Evolutionary conservation across 2,797 vertebrate genomes (phyloP), one percentile per base, ranked within the genome.

Genomic region (Orestias chungarensis): DNA sequence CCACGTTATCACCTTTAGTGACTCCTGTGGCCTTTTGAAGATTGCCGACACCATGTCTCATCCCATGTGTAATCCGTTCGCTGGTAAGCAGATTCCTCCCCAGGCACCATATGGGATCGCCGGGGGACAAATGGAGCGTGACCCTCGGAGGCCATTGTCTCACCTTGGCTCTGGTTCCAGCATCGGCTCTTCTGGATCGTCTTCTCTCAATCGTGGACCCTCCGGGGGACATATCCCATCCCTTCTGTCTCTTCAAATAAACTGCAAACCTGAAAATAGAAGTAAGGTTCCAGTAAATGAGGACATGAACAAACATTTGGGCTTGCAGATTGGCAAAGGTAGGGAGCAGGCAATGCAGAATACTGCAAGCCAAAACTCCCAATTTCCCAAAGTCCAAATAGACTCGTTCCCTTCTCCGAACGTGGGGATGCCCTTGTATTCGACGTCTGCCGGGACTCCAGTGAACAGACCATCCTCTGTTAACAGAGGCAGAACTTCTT

Each of bases 61-160:
- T 86, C 91, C 90, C 35, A 78, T 68, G 79, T 96, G 95, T 81
- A 94, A 94, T 88, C 95, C 95, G 50, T 95, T 95, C 92, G 78
- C 93, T 79, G 86, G 78, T 18, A 84, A 71, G 0, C 88, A 87
- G 27, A 75, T 57, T 66, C 69, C 80, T n/a, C 14, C 66, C 52
- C 87, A 85, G 68, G 81, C 81, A 1, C 75, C 49, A 27, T 86
- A 86, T 77, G 86, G 80, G 74, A 59, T 55, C 18, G 1, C 81
- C 1, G 27, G 35, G 59, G 9, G 40, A 17, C 78, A 74, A 38
- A 1, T 35, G n/a, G 85, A 79, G 6, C 73, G 59, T 27, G 82
- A 90, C 55, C 55, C 79, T 68, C 66, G 10, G 2, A 78, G 20
- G 38, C 1, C 25, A 20, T 1, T 73, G 6, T 23, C 81, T 27